Evolutionary conservation across 2,888 invertebrate species (phyloP).

Genomic region (Endotricha flammealis): DNA sequence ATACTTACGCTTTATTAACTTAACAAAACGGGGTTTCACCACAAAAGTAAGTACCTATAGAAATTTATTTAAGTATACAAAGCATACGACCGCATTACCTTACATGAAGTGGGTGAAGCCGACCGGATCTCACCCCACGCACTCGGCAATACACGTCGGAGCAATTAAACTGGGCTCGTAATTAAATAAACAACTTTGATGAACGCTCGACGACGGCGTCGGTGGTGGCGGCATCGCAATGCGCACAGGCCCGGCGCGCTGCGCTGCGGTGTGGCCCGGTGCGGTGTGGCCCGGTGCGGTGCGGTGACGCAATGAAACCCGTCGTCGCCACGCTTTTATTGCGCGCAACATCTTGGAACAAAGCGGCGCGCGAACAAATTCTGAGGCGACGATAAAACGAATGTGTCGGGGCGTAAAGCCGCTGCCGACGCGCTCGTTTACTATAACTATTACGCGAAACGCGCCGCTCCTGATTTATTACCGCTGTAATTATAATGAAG

Average conservation of each 20-base stretch:
- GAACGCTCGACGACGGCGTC: too few relatives aligned
- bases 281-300: constrained; percentile 1
- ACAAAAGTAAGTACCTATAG: too few relatives aligned
- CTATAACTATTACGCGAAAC: neutral
- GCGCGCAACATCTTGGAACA: constrained; percentile 3
- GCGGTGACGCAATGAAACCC: neutral
- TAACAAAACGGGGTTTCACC: too few relatives aligned
- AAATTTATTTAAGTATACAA: too few relatives aligned
- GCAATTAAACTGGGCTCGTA: constrained; percentile 22
- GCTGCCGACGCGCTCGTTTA: too few relatives aligned
- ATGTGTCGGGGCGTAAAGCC: neutral
- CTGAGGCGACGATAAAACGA: constrained; percentile 4
- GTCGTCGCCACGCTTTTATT: neutral
- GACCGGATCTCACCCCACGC: too few relatives aligned
- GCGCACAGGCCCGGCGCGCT: neutral
- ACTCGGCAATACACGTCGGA: too few relatives aligned
- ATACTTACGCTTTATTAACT: too few relatives aligned
- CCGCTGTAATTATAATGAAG: too few relatives aligned
- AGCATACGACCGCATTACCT: too few relatives aligned
- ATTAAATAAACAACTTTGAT: constrained; percentile 22
- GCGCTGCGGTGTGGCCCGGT: neutral
- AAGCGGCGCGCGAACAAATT: neutral
- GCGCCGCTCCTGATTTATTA: too few relatives aligned
- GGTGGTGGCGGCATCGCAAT: neutral
- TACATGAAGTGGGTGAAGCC: too few relatives aligned